Percentiles rank a stretch among this genome's conserved stretches.
These are phyloP conservation scores for Spermophilus dauricus DNA, from an alignment of 2,113 vertebrate genomes.

Conservation along the genomic window DNA sequence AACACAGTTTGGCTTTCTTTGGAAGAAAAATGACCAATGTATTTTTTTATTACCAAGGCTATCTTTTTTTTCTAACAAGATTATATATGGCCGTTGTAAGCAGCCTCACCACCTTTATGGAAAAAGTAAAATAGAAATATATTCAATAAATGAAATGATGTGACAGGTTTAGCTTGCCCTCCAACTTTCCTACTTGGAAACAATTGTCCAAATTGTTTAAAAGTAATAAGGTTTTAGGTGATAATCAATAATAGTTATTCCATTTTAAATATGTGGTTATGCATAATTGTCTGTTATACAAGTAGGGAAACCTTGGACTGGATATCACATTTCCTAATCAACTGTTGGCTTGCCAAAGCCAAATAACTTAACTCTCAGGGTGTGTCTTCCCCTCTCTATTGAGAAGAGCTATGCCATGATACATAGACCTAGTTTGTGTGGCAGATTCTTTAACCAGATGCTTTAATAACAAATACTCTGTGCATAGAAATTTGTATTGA, in stretches of 20 bases:
- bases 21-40: background rate
- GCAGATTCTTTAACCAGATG: background rate
- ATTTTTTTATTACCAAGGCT: slow-evolving; percentile 28
- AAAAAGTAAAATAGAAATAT: slow-evolving; percentile 38
- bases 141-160: slow-evolving; percentile 57
- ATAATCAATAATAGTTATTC: background rate
- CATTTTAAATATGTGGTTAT: background rate
- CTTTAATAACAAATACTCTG: slow-evolving; percentile 3
- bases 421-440: background rate
- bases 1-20: slow-evolving; percentile 33
- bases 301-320: slow-evolving; percentile 10
- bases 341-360: background rate
- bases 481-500: slow-evolving; percentile 33
- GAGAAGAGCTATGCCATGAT: background rate
- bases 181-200: background rate
- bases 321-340: background rate
- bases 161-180: slow-evolving; percentile 7
- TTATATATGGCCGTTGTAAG: background rate
- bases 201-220: slow-evolving; percentile 27
- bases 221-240: slow-evolving; percentile 22
- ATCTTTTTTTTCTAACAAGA: slow-evolving; percentile 18
- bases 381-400: background rate
- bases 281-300: background rate
- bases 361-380: background rate
- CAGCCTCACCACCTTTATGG: background rate